These are phyloP conservation scores for Paragorgia papillata DNA, from an alignment of 92 coral and sea anemone species.

Conservation along the genomic window DNA sequence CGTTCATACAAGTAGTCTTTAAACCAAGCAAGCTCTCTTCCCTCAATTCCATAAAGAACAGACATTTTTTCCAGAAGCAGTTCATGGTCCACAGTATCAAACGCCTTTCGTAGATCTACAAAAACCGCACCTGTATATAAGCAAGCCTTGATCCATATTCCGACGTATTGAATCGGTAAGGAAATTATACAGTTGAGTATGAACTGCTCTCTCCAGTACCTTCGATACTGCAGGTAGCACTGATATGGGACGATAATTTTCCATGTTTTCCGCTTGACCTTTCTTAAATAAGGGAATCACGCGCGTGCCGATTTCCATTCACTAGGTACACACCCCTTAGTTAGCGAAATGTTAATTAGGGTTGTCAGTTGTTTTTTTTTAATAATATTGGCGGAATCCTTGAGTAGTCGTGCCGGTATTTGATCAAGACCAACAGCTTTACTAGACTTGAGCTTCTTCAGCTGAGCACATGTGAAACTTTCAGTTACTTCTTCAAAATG, in stretches of 20 bases:
- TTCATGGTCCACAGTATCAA: constrained; percentile 32
- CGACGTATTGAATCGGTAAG: constrained; percentile 42
- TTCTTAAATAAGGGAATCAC: constrained; percentile 57
- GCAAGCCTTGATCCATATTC: constrained; percentile 39
- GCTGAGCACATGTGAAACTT: not conserved
- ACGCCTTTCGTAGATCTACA: constrained; percentile 38
- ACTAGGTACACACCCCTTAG: constrained; percentile 26
- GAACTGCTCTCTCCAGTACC: constrained; percentile 47
- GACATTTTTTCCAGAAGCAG: constrained; percentile 19
- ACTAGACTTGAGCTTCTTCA: constrained; percentile 32
- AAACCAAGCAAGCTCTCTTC: constrained; percentile 37
- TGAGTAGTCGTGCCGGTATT: constrained; percentile 48
- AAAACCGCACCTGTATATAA: not conserved
- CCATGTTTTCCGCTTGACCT: constrained; percentile 51
- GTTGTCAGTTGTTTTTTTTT: constrained; percentile 30
- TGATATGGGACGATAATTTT: constrained; percentile 52
- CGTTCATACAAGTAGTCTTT: constrained; percentile 11
- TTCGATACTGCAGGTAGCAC: constrained; percentile 49
- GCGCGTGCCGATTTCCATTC: constrained; percentile 53
- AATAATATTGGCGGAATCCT: constrained; percentile 33
- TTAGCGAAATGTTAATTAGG: constrained; percentile 25
- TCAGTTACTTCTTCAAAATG: constrained; percentile 31
- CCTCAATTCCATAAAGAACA: constrained; percentile 27
- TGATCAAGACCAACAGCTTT: constrained; percentile 51
- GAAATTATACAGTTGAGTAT: constrained; percentile 49